Evolutionary conservation across 2,888 invertebrate genomes (phyloP).

Genomic region (Sesia apiformis): DNA sequence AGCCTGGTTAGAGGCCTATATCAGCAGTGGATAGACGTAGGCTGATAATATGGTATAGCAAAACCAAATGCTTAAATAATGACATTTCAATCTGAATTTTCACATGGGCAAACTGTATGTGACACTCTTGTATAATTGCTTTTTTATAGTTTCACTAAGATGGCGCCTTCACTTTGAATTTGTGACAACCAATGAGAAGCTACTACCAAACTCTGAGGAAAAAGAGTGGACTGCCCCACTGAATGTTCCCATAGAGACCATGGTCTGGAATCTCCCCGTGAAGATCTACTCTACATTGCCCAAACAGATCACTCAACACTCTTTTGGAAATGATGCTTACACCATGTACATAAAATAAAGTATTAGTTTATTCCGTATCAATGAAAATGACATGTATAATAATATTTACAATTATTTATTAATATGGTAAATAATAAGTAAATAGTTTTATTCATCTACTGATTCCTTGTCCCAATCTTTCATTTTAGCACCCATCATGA

Average conservation of each 20-base stretch:
- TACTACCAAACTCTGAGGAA: conserved; percentile 72
- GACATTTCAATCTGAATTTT: background rate
- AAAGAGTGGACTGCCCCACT: conserved; percentile 89
- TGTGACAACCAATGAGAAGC: conserved; percentile 85
- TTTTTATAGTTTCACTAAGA: conserved; percentile 83
- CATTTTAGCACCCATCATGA: conserved; percentile 90
- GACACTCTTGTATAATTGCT: conserved; percentile 1
- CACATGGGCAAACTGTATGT: too few species aligned
- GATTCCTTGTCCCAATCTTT: conserved; percentile 93
- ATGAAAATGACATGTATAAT: conserved; percentile 1
- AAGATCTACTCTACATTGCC: conserved; percentile 95
- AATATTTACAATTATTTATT: conserved; percentile 3
- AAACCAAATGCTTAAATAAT: background rate
- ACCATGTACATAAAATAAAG: conserved; percentile 41
- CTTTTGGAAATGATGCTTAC: conserved; percentile 61
- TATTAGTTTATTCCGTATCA: background rate
- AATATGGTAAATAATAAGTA: conserved; percentile 4
- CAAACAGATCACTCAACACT: conserved; percentile 82
- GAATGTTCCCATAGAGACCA: conserved; percentile 94
- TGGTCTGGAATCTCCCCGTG: conserved; percentile 98
- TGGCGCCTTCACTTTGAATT: conserved; percentile 99
- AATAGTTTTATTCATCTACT: conserved; percentile 49
- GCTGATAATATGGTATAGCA: too few species aligned
- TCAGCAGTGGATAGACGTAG: too few species aligned
- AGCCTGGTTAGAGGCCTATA: too few species aligned